Percentiles rank a stretch among this genome's conserved stretches.
phyloP scores from a whole-genome alignment of 2,888 invertebrate species.

The Flabesymbios commensalis region DNA sequence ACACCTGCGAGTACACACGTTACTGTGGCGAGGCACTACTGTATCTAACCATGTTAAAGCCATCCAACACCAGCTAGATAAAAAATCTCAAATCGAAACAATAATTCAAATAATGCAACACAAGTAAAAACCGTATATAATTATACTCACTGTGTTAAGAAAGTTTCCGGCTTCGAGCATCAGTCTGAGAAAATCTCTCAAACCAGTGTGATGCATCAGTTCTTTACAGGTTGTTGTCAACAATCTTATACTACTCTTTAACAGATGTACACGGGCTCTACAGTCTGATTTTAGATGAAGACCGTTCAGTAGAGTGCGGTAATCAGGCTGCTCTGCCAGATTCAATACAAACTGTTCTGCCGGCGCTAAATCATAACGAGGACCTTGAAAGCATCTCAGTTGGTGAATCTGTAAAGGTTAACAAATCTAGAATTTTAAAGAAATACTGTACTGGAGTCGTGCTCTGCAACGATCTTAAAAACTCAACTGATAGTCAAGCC shows the following conservation, averaged over 20 bases:
- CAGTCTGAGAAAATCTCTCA: slow-evolving; percentile 50
- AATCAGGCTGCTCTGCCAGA: slow-evolving; percentile 58
- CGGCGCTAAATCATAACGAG: slow-evolving; percentile 55
- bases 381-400: slow-evolving; percentile 55
- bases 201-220: slow-evolving; percentile 39
- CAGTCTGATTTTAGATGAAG: slow-evolving; percentile 62
- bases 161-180: slow-evolving; percentile 56
- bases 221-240: slow-evolving; percentile 42
- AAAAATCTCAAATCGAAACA: too few species aligned
- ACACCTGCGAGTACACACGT: too few species aligned
- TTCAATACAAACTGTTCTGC: slow-evolving; percentile 63
- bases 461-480: too few species aligned
- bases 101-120: too few species aligned
- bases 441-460: too few species aligned
- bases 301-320: slow-evolving; percentile 57
- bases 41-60: too few species aligned
- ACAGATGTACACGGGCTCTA: slow-evolving; percentile 37
- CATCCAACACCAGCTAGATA: too few species aligned
- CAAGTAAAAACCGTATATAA: not conserved
- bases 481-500: too few species aligned
- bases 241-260: slow-evolving; percentile 39
- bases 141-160: slow-evolving; percentile 51
- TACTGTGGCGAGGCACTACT: too few species aligned
- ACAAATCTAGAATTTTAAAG: too few species aligned
- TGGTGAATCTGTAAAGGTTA: slow-evolving; percentile 51